These are phyloP conservation scores for Capitulum mitella DNA, from an alignment of 2,888 invertebrate genomes.

Conservation along the genomic window DNA sequence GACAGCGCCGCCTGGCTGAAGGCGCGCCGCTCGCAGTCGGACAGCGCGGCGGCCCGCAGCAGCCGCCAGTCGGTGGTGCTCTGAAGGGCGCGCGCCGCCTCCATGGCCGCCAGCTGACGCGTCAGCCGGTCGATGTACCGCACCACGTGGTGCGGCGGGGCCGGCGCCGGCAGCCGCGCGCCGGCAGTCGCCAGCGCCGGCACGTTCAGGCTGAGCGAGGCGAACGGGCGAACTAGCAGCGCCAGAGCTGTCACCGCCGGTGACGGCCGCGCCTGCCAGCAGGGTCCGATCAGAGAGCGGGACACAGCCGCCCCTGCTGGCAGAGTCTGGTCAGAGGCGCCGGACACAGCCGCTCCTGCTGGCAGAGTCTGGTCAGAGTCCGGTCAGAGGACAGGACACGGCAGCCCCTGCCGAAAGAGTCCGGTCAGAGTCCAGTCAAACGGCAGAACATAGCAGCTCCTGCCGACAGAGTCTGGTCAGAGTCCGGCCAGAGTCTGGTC, in stretches of 20 bases:
- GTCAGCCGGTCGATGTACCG: background rate
- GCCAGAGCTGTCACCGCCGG: background rate
- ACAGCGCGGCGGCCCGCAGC: background rate
- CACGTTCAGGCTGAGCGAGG: background rate
- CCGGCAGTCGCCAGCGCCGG: background rate
- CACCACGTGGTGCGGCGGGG: background rate
- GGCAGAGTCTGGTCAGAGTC: too few relatives aligned
- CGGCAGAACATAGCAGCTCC: too few relatives aligned
- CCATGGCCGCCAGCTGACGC: background rate
- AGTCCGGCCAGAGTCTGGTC: too few relatives aligned
- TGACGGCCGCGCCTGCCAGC: background rate
- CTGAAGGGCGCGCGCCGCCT: slow-evolving; percentile 4
- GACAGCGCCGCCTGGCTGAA: slow-evolving; percentile 2
- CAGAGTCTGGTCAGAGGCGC: too few relatives aligned
- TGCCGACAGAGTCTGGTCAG: too few relatives aligned
- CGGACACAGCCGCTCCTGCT: too few relatives aligned
- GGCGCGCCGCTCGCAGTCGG: background rate
- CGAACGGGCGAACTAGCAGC: background rate
- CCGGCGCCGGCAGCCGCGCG: background rate
- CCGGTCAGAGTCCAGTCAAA: too few relatives aligned
- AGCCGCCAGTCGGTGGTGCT: background rate
- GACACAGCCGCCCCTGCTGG: too few relatives aligned
- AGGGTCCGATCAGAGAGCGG: too few relatives aligned
- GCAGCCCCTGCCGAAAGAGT: too few relatives aligned
- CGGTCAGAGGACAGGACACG: too few relatives aligned